Percentiles rank a stretch among this genome's conserved stretches.
phyloP scores from a whole-genome alignment of 64 coral and sea anemone genomes.

The Acropora yongei region DNA sequence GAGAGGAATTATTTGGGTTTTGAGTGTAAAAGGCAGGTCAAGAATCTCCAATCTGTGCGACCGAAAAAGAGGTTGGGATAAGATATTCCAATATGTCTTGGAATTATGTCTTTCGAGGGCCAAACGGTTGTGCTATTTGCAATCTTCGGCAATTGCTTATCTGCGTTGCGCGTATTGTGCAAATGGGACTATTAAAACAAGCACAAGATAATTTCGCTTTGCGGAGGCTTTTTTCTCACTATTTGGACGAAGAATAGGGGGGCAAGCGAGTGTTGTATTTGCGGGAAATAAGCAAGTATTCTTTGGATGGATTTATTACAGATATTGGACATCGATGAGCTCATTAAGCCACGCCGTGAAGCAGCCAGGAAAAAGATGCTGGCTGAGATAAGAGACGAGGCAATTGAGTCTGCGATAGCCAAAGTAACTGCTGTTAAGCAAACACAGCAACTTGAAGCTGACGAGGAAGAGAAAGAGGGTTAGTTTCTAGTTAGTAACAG shows the following conservation, averaged over 20 bases:
- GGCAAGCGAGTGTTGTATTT: too few relatives aligned
- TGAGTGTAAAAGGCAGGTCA: too few relatives aligned
- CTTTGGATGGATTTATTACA: conserved; percentile 9
- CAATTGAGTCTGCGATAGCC: conserved; percentile 76
- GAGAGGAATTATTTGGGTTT: too few relatives aligned
- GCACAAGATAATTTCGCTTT: background rate
- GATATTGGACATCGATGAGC: conserved; percentile 88
- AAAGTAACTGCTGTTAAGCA: conserved; percentile 81
- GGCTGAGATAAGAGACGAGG: conserved; percentile 81
- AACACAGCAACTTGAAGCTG: conserved; percentile 37
- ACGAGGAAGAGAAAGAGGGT: conserved; percentile 56
- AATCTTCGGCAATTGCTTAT: too few relatives aligned
- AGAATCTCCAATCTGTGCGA: too few relatives aligned
- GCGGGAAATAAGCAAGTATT: background rate
- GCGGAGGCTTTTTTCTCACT: too few relatives aligned
- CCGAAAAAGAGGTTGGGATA: too few relatives aligned
- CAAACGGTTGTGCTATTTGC: too few relatives aligned
- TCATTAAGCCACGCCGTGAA: conserved; percentile 81
- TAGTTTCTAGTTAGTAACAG: background rate
- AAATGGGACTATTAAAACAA: background rate
- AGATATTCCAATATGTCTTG: too few relatives aligned
- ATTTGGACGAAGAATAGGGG: too few relatives aligned
- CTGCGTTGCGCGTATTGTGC: too few relatives aligned
- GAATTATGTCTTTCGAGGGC: too few relatives aligned
- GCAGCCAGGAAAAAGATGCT: conserved; percentile 92